phyloP scores from a whole-genome alignment of 2,113 vertebrate species.

The Phrynocephalus versicolor region DNA sequence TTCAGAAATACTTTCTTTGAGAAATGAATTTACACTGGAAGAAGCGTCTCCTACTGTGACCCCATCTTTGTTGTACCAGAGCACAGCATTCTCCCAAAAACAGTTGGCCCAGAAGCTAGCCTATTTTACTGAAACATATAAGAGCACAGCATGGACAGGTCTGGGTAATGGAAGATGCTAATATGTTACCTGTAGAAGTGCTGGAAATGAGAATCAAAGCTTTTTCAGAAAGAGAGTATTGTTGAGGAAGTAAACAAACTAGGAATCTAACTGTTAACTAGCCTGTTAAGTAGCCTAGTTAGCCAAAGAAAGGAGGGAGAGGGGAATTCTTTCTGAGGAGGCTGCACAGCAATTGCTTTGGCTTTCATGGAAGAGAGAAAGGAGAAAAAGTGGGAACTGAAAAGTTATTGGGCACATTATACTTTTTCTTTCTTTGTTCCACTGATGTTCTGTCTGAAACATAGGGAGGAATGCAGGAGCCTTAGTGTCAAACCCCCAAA shows the following conservation, averaged over 20 bases:
- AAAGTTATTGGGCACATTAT: not conserved
- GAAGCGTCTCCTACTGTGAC: not conserved
- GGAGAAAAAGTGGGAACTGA: not conserved
- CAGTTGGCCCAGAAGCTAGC: not conserved
- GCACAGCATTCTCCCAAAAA: not conserved
- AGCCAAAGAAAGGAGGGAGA: too few species aligned
- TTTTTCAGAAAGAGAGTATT: not conserved
- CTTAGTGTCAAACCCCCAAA: not conserved
- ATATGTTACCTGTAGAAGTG: not conserved
- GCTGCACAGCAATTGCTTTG: too few species aligned
- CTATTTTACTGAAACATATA: not conserved
- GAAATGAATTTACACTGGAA: not conserved
- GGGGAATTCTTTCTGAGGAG: too few species aligned
- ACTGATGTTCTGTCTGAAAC: too few species aligned
- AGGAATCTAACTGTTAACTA: not conserved
- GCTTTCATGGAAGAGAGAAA: too few species aligned
- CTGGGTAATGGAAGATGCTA: not conserved
- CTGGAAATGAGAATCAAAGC: not conserved
- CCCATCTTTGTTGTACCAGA: not conserved
- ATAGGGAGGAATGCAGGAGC: not conserved
- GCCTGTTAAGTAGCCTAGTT: too few species aligned
- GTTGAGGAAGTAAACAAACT: not conserved
- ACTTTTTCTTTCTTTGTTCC: not conserved
- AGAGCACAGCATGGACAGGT: not conserved
- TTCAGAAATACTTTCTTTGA: not conserved